Conservation (phyloP, 2,888 invertebrate species). For the Andricus curvator region DNA sequence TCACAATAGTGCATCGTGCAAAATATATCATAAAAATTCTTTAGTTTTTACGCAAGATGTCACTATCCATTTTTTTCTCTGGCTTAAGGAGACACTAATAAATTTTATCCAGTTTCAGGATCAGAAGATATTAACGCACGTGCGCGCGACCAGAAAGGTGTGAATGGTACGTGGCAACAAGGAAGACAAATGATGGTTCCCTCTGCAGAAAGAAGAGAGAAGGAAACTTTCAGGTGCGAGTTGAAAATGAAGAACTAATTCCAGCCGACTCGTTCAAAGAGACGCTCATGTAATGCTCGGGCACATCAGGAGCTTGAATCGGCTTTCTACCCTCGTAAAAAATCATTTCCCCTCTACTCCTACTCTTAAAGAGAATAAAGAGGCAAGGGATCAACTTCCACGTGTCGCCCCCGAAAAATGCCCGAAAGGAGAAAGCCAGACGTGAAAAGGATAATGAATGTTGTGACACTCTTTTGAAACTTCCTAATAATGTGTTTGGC, state of each 20-base stretch:
- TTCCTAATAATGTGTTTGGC: no score
- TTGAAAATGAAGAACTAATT: slow-evolving; percentile 8
- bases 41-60: background rate
- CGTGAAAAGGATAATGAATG: slow-evolving; percentile 6
- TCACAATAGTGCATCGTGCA: background rate
- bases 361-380: background rate
- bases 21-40: background rate
- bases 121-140: background rate
- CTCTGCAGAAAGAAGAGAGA: background rate
- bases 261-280: background rate
- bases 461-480: background rate
- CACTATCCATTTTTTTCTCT: background rate
- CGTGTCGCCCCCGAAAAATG: background rate
- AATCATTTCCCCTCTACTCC: background rate
- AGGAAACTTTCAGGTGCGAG: background rate
- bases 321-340: background rate
- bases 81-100: background rate
- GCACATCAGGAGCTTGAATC: background rate
- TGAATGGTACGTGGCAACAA: background rate
- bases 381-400: background rate
- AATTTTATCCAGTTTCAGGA: background rate
- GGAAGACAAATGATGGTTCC: background rate
- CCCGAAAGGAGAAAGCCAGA: background rate
- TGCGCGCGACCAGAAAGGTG: background rate
- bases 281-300: slow-evolving; percentile 6